phyloP scores from a whole-genome alignment of 2,113 vertebrate genomes.

The Brienomyrus longianalis region DNA sequence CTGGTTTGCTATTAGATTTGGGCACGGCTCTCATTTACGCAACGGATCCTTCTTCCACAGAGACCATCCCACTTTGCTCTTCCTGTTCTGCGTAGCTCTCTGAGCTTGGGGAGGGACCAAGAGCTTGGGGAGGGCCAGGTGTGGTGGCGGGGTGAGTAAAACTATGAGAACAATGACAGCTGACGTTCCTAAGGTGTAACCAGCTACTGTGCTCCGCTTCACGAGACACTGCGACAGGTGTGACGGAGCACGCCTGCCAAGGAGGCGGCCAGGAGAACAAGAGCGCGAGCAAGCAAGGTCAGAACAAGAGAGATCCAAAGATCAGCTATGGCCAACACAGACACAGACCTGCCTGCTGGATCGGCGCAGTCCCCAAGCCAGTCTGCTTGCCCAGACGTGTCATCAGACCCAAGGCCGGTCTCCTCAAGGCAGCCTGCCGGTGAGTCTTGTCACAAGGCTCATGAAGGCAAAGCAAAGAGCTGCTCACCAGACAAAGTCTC shows the following conservation, averaged over 20 bases:
- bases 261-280: neutral
- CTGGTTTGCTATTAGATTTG: neutral
- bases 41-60: neutral
- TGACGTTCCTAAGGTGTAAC: neutral
- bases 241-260: neutral
- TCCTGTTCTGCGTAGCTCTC: neutral
- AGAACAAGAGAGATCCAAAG: neutral
- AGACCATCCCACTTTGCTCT: neutral
- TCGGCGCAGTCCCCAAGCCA: neutral
- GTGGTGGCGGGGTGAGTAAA: neutral
- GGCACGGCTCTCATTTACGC: neutral
- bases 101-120: neutral
- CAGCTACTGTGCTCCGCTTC: neutral
- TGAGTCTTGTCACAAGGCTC: too few species aligned
- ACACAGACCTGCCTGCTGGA: neutral
- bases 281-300: neutral
- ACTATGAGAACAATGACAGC: neutral
- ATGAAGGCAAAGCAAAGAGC: neutral
- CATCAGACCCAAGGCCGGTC: neutral
- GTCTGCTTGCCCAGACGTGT: neutral
- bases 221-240: neutral
- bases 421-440: neutral
- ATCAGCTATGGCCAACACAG: constrained; percentile 39
- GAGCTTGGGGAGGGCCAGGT: neutral
- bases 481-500: neutral